Base-by-base conservation (phyloP, 2,797 vertebrate genomes). In the Naso thynnoides region DNA sequence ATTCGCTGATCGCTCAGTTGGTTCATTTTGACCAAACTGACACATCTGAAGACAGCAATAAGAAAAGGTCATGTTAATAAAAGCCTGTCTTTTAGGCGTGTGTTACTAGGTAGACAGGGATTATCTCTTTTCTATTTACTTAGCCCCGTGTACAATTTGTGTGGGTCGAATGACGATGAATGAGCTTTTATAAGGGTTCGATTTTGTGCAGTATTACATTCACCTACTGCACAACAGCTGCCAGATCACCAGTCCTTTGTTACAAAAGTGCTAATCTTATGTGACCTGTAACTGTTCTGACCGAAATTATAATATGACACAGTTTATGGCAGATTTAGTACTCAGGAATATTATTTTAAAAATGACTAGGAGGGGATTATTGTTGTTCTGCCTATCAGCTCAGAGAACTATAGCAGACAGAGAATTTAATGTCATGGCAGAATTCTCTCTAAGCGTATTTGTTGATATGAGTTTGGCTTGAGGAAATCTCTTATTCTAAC, bases 241-340 rank as follows among this genome's bases (percentile, higher is more conserved):
- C 18, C 6, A 39, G 15, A 18, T 65, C 24, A 47, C 19, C 39
- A 3, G 5, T 60, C 41, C 7, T 70, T 69, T 64, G 27, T 39
- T 59, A 57, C 44, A 42, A 7, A 23, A 44, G 48, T 58, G n/a
- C 11, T 66, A 44, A 58, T 68, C 19, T 19, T 55, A 3, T 29
- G 16, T 79, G 26, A 70, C 9, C 21, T 57, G 31, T 42, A 48
- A 27, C 60, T 66, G 23, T 63, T 55, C n/a, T 70, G 76, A 61
- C 57, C 55, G 24, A 19, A 49, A 64, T 14, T 24, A 59, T 47
- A 47, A 64, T 45, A 41, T 54, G 21, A 63, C 52, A 24, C 41
- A 62, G 24, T 68, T 55, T 31, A 70, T 23, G 41, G n/a, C 23
- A 63, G 56, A 16, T 74, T 49, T 63, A 59, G 23, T 52, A 26